These are phyloP conservation scores for Graphium colonna DNA, from an alignment of 2,888 invertebrate genomes.

Conservation along the genomic window DNA sequence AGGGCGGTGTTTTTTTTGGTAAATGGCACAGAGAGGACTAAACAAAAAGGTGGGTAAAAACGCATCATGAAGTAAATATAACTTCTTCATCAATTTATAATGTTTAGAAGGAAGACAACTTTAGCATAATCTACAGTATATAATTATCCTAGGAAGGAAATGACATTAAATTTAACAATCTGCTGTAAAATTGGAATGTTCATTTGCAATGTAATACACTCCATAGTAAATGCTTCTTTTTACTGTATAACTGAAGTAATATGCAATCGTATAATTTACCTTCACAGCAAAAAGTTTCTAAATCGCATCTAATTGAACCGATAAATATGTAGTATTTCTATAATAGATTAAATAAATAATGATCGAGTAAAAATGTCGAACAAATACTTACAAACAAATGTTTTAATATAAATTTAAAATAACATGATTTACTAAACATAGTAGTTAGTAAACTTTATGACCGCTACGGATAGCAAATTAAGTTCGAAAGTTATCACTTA, in stretches of 20 bases:
- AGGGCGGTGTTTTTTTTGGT: slow-evolving; percentile 8
- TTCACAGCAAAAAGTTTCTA: neutral
- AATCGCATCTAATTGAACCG: neutral
- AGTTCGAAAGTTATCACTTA: too few relatives aligned
- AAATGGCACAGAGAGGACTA: slow-evolving; percentile 62
- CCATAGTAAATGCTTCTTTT: slow-evolving; percentile 10
- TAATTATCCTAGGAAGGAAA: slow-evolving; percentile 6
- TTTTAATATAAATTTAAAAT: too few relatives aligned
- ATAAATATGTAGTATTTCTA: neutral
- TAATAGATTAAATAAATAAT: too few relatives aligned
- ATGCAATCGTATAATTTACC: neutral
- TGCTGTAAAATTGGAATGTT: slow-evolving; percentile 16
- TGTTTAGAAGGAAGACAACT: slow-evolving; percentile 16
- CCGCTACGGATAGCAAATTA: too few relatives aligned
- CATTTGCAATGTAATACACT: slow-evolving; percentile 4
- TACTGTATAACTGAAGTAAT: neutral
- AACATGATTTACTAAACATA: too few relatives aligned
- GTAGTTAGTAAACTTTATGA: neutral
- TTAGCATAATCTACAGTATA: slow-evolving; percentile 13
- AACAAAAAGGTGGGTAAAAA: slow-evolving; percentile 55
- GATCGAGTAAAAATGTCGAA: neutral
- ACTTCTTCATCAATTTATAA: slow-evolving; percentile 1
- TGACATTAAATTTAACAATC: neutral
- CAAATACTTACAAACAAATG: too few relatives aligned
- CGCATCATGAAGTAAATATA: neutral